Base-by-base conservation (phyloP, 1,140 invertebrate genomes). In the Bombus terrestris region DNA sequence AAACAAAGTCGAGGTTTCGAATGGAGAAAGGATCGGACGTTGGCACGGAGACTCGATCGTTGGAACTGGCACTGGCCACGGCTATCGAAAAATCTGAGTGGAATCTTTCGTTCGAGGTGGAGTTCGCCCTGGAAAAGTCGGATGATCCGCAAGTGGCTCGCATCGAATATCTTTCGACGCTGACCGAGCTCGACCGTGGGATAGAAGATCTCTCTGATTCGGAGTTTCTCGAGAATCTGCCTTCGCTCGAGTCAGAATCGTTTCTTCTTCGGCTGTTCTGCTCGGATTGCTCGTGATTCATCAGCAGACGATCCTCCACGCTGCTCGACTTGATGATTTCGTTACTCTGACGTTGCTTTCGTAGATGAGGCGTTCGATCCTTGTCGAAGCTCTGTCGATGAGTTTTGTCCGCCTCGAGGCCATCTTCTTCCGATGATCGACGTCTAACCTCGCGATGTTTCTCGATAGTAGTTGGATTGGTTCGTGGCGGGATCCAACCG, bases 381-480 rank as follows among this genome's bases (percentile, higher is more conserved):
- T 90, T 77, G 12, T 92, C 89, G 32, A 81, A 92, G 86, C 81
- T 89, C 41, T 89, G 92, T 57, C 89, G 88, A 87, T 75, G 93
- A 83, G 68, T 18, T 32, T 90, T 69, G 89, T 85, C 85, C 89
- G 77, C 57, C 39, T 85, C 88, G 13, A 88, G 86, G 9, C 76
- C 62, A 10, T 85, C 93, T 37, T 94, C 94, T 35, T 95, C 93
- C 66, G 94, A 94, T 1, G 93, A 93, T n/a, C 95, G 92, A 91
- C 97, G 96, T 90, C 97, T 96, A 77, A 97, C 97, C 95, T 97
- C 97, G 91, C 97, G 97, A 94, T 97, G 97, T 90, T 97, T 96
- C 93, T 97, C 97, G 90, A 97, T 96, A 88, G 97, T 97, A 87
- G 96, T 96, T 41, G 97, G 96, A 88, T 97, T 95, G 89, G 97